phyloP scores from a whole-genome alignment of 2,113 vertebrate species.

The Brachionichthys hirsutus region DNA sequence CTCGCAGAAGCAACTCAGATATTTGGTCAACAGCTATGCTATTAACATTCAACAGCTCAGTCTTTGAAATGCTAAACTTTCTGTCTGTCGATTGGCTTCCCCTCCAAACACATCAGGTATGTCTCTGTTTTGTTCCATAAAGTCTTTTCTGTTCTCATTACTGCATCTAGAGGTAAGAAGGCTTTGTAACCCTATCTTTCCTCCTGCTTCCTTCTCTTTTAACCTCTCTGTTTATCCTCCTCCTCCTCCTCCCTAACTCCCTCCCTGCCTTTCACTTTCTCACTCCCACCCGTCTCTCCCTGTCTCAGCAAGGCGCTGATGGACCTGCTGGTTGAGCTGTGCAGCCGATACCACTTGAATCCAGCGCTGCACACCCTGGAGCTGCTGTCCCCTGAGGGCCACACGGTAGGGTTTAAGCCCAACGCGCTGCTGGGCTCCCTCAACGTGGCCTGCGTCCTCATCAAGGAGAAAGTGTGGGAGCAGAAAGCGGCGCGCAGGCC shows the following conservation, averaged over 20 bases:
- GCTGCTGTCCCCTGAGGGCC: slow-evolving; percentile 78
- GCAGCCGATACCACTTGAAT: slow-evolving; percentile 88
- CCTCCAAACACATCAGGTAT: slow-evolving; percentile 5
- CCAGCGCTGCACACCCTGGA: slow-evolving; percentile 90
- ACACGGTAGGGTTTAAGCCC: slow-evolving; percentile 88
- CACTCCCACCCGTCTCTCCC: slow-evolving; percentile 34
- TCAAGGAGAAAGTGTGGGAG: slow-evolving; percentile 88
- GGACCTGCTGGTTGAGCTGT: slow-evolving; percentile 94
- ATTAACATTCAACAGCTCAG: not conserved
- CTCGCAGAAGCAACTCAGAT: no score
- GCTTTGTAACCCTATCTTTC: slow-evolving; percentile 47
- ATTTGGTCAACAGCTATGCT: not conserved
- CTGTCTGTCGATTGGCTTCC: no score
- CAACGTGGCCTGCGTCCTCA: slow-evolving; percentile 82
- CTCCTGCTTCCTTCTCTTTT: slow-evolving; percentile 22
- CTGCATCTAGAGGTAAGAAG: slow-evolving; percentile 19
- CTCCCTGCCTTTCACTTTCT: slow-evolving; percentile 33
- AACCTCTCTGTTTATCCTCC: slow-evolving; percentile 3
- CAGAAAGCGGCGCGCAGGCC: slow-evolving; percentile 82
- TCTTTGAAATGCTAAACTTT: no score
- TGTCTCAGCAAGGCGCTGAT: slow-evolving; percentile 90
- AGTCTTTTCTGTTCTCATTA: slow-evolving; percentile 50
- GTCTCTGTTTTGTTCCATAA: slow-evolving; percentile 24
- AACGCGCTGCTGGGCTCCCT: slow-evolving; percentile 88
- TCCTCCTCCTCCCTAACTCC: slow-evolving; percentile 28